A percentile compares a stretch with the other conserved stretches of the same genome.
phyloP scores from a whole-genome alignment of 2,888 invertebrate genomes.

The Bibio marci region DNA sequence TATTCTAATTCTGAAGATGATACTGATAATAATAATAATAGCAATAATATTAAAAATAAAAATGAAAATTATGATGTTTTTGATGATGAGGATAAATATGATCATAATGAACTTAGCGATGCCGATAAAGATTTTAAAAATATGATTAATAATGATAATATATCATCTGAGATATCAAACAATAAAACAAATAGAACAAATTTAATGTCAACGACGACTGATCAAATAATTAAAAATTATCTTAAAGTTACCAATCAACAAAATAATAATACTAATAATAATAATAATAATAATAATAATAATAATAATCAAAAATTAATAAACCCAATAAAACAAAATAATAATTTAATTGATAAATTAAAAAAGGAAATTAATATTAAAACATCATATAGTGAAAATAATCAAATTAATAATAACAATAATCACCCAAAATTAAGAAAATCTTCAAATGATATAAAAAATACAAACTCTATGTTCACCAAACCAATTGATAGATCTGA shows the following conservation, averaged over 20 bases:
- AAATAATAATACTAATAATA: background rate
- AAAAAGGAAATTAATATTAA: conserved; percentile 1
- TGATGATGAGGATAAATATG: background rate
- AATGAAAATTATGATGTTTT: no score
- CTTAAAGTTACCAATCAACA: conserved; percentile 17
- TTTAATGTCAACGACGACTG: conserved; percentile 1
- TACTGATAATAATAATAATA: background rate
- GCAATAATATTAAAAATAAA: no score
- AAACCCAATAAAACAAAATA: no score
- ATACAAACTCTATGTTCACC: no score
- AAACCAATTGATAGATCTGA: no score
- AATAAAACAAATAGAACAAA: background rate
- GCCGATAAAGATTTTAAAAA: background rate
- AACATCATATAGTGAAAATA: no score
- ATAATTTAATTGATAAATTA: conserved; percentile 4
- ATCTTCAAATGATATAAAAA: conserved; percentile 13
- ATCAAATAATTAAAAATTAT: conserved; percentile 24
- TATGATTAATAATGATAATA: background rate
- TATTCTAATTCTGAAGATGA: no score
- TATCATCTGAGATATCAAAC: background rate
- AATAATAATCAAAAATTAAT: no score
- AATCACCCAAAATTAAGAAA: background rate
- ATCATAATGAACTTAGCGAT: background rate
- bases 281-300: no score
- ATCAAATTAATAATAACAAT: no score